These are phyloP conservation scores for Ariolimax columbianus DNA, from an alignment of 2,888 invertebrate species.

Conservation along the genomic window DNA sequence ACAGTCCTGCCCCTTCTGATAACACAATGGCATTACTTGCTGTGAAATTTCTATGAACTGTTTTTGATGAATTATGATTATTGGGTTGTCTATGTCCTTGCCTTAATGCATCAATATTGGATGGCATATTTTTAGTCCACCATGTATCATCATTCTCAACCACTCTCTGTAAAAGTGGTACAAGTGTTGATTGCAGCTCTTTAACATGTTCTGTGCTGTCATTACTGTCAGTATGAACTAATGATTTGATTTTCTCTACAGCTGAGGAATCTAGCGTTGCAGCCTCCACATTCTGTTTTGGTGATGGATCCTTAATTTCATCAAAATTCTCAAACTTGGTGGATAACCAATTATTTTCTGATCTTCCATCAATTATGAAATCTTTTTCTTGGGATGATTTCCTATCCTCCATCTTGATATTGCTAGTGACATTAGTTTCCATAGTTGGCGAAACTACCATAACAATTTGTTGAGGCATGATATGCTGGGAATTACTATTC, in stretches of 20 bases:
- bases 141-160: not conserved
- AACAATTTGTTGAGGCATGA: not conserved
- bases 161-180: not conserved
- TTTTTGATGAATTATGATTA: not conserved
- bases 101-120: not conserved
- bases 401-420: slow-evolving; percentile 11
- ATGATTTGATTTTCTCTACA: not conserved
- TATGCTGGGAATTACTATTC: not conserved
- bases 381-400: not conserved
- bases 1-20: too few species aligned
- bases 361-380: not conserved
- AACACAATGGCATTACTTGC: not conserved
- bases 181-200: not conserved
- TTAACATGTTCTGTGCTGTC: not conserved
- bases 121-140: not conserved
- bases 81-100: not conserved
- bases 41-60: not conserved
- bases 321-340: not conserved
- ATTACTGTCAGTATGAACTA: not conserved
- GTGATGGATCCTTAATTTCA: not conserved
- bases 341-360: not conserved
- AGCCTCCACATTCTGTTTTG: not conserved
- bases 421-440: not conserved
- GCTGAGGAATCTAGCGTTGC: not conserved
- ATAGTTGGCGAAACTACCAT: not conserved